Conservation (phyloP, 2,797 vertebrate species). For the Phylloscopus collybita region DNA sequence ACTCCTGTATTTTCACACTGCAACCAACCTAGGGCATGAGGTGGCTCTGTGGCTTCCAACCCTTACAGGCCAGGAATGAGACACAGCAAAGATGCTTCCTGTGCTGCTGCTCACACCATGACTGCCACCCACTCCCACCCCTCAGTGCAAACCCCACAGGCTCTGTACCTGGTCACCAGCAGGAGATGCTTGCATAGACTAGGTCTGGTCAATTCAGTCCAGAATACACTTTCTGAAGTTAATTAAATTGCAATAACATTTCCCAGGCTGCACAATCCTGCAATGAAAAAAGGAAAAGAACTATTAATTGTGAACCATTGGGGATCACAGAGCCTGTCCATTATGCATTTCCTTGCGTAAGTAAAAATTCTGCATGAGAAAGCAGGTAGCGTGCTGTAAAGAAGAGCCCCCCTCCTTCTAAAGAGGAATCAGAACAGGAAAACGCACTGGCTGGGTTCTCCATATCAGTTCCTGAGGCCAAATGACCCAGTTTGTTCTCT, state of each 20-base stretch:
- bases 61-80: background rate
- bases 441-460: background rate
- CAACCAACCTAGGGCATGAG: background rate
- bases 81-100: accelerated
- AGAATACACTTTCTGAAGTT: background rate
- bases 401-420: background rate
- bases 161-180: conserved; percentile 22
- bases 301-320: background rate
- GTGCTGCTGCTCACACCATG: background rate
- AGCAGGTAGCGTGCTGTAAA: accelerated
- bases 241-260: background rate
- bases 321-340: background rate
- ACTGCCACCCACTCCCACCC: background rate
- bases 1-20: background rate
- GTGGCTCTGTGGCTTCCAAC: background rate
- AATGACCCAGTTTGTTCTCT: background rate
- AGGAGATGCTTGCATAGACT: background rate
- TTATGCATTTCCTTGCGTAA: background rate
- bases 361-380: background rate
- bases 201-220: background rate
- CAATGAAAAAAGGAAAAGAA: background rate
- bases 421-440: background rate
- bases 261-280: background rate
- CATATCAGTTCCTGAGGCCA: background rate
- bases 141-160: accelerated